Conservation (phyloP, 2,888 invertebrate genomes). For the Thera britannica region DNA sequence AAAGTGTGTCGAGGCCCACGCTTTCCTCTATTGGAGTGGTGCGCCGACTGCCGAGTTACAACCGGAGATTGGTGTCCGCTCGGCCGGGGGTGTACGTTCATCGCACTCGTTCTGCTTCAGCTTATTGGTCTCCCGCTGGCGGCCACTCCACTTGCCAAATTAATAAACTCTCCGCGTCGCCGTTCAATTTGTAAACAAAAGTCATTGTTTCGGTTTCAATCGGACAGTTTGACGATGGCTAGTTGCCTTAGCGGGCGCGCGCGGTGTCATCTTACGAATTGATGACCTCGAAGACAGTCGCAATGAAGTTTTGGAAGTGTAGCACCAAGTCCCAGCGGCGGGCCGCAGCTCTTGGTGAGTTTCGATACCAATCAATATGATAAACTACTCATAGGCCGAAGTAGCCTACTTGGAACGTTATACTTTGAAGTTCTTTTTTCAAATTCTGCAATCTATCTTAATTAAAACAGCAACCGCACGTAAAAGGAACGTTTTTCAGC, state of each 20-base stretch:
- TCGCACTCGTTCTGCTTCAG: slow-evolving; percentile 67
- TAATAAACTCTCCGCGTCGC: slow-evolving; percentile 74
- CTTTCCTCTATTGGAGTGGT: slow-evolving; percentile 60
- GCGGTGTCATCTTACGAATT: slow-evolving; percentile 57
- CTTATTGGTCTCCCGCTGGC: slow-evolving; percentile 65
- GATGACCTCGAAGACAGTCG: slow-evolving; percentile 50
- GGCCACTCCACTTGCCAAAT: slow-evolving; percentile 70
- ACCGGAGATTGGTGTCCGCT: slow-evolving; percentile 58
- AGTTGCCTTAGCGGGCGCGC: slow-evolving; percentile 71
- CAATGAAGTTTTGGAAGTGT: slow-evolving; percentile 82
- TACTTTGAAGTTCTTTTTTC: slow-evolving; percentile 23
- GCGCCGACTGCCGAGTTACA: slow-evolving; percentile 52
- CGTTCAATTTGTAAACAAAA: slow-evolving; percentile 80
- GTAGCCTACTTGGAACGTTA: slow-evolving; percentile 17
- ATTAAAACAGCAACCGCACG: neutral
- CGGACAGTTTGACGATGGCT: slow-evolving; percentile 75
- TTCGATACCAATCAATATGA: slow-evolving; percentile 10
- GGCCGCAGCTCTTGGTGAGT: slow-evolving; percentile 63
- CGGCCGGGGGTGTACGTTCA: slow-evolving; percentile 66
- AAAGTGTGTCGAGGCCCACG: slow-evolving; percentile 69
- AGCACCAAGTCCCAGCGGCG: slow-evolving; percentile 64
- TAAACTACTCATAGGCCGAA: slow-evolving; percentile 11
- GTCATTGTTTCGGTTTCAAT: slow-evolving; percentile 78
- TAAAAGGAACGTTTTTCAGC: neutral
- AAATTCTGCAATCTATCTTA: slow-evolving; percentile 53